Evolutionary conservation across 2,797 vertebrate species (phyloP).

Genomic region (Etheostoma nigrum): DNA sequence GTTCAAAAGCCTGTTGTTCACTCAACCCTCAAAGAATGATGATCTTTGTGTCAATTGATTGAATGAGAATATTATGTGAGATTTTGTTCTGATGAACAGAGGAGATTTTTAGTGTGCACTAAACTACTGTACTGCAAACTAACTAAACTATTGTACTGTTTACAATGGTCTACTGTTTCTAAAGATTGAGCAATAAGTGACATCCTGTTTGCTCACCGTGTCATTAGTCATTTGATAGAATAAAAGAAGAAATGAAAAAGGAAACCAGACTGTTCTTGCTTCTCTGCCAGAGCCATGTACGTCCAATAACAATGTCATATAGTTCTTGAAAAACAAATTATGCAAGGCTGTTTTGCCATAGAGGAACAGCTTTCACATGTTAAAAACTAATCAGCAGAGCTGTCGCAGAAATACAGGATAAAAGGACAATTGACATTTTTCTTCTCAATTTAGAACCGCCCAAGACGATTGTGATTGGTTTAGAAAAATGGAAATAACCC

Average conservation of each 20-base stretch:
- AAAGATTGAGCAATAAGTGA: conserved; percentile 3
- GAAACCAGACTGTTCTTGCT: not conserved
- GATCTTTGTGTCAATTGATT: not conserved
- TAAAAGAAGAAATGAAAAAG: not conserved
- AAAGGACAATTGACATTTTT: not conserved
- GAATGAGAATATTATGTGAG: not conserved
- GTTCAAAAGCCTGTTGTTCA: conserved; percentile 68
- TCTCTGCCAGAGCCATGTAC: not conserved
- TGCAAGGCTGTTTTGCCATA: not conserved
- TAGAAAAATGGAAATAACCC: too few relatives aligned
- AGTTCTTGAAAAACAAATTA: not conserved
- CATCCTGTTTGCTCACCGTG: conserved; percentile 1
- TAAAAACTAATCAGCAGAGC: not conserved
- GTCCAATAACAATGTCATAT: not conserved
- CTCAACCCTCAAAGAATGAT: not conserved
- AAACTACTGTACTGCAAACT: not conserved
- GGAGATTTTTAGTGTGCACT: not conserved
- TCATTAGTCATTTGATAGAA: not conserved
- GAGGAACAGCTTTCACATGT: not conserved
- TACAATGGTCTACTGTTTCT: not conserved
- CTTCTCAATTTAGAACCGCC: too few relatives aligned
- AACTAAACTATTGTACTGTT: not conserved
- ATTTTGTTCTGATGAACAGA: not conserved
- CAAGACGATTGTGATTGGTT: too few relatives aligned
- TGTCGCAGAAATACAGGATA: not conserved